phyloP scores from a whole-genome alignment of 2,888 invertebrate genomes.

The Lithophane leautieri region DNA sequence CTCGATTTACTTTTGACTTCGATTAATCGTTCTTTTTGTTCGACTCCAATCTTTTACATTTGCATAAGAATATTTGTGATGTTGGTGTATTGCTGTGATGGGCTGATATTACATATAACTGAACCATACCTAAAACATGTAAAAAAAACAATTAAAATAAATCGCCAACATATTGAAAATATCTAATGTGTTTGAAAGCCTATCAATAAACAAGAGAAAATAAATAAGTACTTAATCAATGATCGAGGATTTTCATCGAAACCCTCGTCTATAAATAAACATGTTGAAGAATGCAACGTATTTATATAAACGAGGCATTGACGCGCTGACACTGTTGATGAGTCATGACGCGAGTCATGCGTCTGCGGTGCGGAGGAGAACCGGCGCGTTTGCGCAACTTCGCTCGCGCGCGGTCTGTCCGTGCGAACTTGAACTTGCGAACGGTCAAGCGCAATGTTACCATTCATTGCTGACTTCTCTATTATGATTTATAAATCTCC shows the following conservation, averaged over 20 bases:
- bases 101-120: conserved; percentile 41
- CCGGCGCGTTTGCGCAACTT: conserved; percentile 77
- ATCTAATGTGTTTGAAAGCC: conserved; percentile 54
- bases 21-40: conserved; percentile 86
- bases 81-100: conserved; percentile 63
- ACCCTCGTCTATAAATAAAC: conserved; percentile 81
- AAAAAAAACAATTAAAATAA: conserved; percentile 15
- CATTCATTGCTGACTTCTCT: conserved; percentile 50
- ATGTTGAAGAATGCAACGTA: conserved; percentile 77
- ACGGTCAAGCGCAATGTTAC: conserved; percentile 83
- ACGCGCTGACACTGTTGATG: conserved; percentile 83
- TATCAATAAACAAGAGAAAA: conserved; percentile 69
- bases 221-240: conserved; percentile 77
- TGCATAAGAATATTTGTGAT: conserved; percentile 84
- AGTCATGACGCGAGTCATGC: conserved; percentile 80
- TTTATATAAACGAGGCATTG: conserved; percentile 83
- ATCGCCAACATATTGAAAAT: conserved; percentile 30
- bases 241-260: conserved; percentile 75
- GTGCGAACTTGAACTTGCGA: conserved; percentile 83
- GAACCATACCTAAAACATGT: conserved; percentile 18
- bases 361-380: conserved; percentile 69
- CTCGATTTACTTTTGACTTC: conserved; percentile 85
- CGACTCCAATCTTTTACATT: conserved; percentile 81
- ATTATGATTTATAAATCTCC: conserved; percentile 40
- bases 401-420: conserved; percentile 67